These are phyloP conservation scores for Monochamus alternatus DNA, from an alignment of 2,888 invertebrate species.

Conservation along the genomic window DNA sequence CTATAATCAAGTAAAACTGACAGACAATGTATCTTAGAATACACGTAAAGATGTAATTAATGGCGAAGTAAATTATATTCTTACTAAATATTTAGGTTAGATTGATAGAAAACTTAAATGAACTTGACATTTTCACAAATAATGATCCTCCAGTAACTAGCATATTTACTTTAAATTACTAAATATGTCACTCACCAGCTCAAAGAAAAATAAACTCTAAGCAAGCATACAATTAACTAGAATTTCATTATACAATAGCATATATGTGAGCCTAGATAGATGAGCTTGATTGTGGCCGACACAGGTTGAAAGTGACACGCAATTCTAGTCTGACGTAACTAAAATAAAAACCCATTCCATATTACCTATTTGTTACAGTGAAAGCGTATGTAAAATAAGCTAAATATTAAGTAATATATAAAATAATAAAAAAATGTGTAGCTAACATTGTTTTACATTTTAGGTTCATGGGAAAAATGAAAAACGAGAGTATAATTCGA, in stretches of 20 bases:
- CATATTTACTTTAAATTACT: constrained; percentile 29
- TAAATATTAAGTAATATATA: constrained; percentile 7
- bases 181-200: constrained; percentile 25
- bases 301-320: constrained; percentile 33
- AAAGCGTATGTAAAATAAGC: neutral
- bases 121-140: constrained; percentile 29
- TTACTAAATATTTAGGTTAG: constrained; percentile 19
- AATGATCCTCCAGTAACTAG: constrained; percentile 6
- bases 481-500: constrained; percentile 33
- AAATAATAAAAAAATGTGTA: neutral
- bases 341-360: constrained; percentile 28
- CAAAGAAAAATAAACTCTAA: constrained; percentile 35
- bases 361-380: neutral
- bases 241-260: constrained; percentile 6
- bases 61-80: constrained; percentile 18
- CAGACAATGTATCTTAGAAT: constrained; percentile 19
- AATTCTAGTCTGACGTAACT: constrained; percentile 24
- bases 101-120: constrained; percentile 15
- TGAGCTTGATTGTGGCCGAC: constrained; percentile 34
- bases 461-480: constrained; percentile 19
- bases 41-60: constrained; percentile 10
- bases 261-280: constrained; percentile 30
- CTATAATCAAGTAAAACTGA: neutral
- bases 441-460: neutral
- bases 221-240: constrained; percentile 13